Evolutionary conservation across 1,140 invertebrate species (phyloP), one percentile per base, ranked within the genome.

Genomic region (Scaptomyza hsui): DNA sequence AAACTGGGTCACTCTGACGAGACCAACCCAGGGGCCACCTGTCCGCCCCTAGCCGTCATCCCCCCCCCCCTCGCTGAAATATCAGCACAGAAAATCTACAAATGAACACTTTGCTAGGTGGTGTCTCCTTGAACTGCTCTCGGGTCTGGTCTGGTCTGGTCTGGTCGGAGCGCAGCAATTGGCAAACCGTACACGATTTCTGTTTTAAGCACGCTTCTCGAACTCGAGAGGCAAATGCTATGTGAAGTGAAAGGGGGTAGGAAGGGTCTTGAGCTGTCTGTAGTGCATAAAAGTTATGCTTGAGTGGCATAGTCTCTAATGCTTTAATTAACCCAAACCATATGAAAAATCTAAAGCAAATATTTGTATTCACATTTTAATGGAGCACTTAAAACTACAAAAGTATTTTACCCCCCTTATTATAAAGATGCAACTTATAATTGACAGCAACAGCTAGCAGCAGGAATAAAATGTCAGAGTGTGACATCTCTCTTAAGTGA

Each of bases 101-200:
- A 78, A 63, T 75, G 68, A 75, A 74, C 78, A 73, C 62, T 74
- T 55, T 63, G 78, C 49, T 70, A 77, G 74, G 74, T 82, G 74
- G 74, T 82, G 78, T 81, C 64, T 76, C 61, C 78, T 72, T 72
- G 56, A 63, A 67, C 35, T 24, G 41, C 41, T 72, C 37, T 52
- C 26, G 7, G 26, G 26, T 29, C 26, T 29, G 4, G n/a, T n/a
- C n/a, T n/a, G n/a, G n/a, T n/a, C n/a, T n/a, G n/a, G n/a, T n/a
- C n/a, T n/a, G n/a, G n/a, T 29, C 13, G 48, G 16, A 37, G 49
- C 32, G 47, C 19, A 52, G 61, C 68, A 71, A 71, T 71, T 71
- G 62, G 63, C 63, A 68, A 72, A 61, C 49, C 63, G 64, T 61
- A 72, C 70, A 72, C 56, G 64, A 68, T 72, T 72, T 68, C 56